Base-by-base conservation (phyloP, 2,888 invertebrate species). In the Ectobius pallidus region DNA sequence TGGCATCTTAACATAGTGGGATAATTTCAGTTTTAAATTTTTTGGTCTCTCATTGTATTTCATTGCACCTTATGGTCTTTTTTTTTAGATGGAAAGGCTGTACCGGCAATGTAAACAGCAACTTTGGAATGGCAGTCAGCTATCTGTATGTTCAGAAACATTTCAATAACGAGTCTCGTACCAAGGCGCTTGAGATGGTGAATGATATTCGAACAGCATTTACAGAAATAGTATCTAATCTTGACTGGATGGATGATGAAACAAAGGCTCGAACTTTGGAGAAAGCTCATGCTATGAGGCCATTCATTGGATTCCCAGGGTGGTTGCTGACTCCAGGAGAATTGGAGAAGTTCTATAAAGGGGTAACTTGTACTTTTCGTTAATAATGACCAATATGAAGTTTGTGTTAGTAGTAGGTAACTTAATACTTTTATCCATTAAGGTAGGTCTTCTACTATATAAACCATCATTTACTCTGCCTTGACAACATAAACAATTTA, bases 201-300 rank as follows among this genome's bases (percentile, higher is more conserved):
- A 79, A 80, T 58, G 83, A 86, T 78, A 79, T 87, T 0, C 80
- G 83, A 63, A 77, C 79, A 25, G 82, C 85, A 1, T 87, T 87
- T 77, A 80, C 81, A 71, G 82, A 84, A 32, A 80, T 85, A 1
- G 77, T 88, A 3, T 75, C 81, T 11, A 81, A 82, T 30, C 81
- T 83, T 9, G 81, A 82, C 16, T 88, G 88, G 88, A 85, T 88
- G 84, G 87, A 87, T 76, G 81, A 82, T 0, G 77, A 79, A 11
- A 86, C 87, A 0, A 85, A 84, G 78, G 77, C 77, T 9, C 81
- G 82, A 11, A 87, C 87, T 1, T 78, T 83, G 30, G 80, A 82
- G 39, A 88, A 88, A 81, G 83, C 84, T 9, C 79, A 83, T 63
- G 84, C 85, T 7, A 86, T 87, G 80, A 78, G 79, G 46, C 80